phyloP scores from a whole-genome alignment of 2,113 vertebrate species.

The Sciurus niger region DNA sequence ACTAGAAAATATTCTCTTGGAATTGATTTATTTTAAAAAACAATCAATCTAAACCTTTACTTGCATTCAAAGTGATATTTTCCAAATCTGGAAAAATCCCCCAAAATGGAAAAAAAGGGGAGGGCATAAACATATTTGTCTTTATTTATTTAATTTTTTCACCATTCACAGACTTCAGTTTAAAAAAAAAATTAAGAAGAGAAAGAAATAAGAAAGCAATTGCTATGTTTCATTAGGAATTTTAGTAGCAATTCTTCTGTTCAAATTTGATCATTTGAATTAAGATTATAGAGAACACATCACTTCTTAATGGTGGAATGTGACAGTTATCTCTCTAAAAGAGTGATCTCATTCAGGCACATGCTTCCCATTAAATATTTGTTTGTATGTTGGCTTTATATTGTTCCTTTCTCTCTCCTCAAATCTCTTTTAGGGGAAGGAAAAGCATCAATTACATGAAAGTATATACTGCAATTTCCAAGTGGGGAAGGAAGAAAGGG shows the following conservation, averaged over 20 bases:
- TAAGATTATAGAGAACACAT: slow-evolving; percentile 71
- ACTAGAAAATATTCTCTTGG: not conserved
- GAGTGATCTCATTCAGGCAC: slow-evolving; percentile 66
- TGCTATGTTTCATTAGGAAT: slow-evolving; percentile 74
- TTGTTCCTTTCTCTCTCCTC: slow-evolving; percentile 33
- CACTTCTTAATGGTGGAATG: slow-evolving; percentile 71
- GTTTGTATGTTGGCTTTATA: slow-evolving; percentile 62
- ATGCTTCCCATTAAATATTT: slow-evolving; percentile 69
- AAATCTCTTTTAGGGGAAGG: slow-evolving; percentile 56
- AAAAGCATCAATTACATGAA: slow-evolving; percentile 51
- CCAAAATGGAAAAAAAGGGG: not conserved
- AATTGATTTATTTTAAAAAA: slow-evolving; percentile 49
- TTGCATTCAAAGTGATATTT: slow-evolving; percentile 38
- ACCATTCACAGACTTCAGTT: slow-evolving; percentile 48
- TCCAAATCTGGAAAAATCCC: slow-evolving; percentile 25
- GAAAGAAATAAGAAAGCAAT: slow-evolving; percentile 59
- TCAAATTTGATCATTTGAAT: slow-evolving; percentile 75
- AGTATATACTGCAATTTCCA: slow-evolving; percentile 28
- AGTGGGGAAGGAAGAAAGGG: not conserved
- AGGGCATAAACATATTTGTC: slow-evolving; percentile 44
- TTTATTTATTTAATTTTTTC: slow-evolving; percentile 48
- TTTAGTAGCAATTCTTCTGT: slow-evolving; percentile 70
- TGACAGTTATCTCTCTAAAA: slow-evolving; percentile 73
- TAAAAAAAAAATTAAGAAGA: slow-evolving; percentile 31
- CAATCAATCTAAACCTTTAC: slow-evolving; percentile 40